A percentile compares a stretch with the other conserved stretches of the same genome.
Evolutionary conservation across 92 coral and sea anemone genomes (phyloP).

Genomic region (Heliopora coerulea): DNA sequence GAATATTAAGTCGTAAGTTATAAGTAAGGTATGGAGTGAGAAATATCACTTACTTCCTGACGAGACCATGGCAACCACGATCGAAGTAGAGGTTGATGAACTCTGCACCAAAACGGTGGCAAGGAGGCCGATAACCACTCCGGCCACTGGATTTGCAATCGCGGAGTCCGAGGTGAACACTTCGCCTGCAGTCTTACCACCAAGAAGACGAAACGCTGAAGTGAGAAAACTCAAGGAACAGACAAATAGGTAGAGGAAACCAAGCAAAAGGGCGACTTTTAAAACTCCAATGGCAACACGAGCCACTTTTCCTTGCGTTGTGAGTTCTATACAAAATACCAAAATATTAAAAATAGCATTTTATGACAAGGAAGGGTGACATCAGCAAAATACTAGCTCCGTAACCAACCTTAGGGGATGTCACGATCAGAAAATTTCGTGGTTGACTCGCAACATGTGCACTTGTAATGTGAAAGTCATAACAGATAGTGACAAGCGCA

Average conservation of each 20-base stretch:
- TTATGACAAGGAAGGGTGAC: too few species aligned
- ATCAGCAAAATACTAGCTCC: too few species aligned
- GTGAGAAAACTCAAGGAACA: slow-evolving; percentile 94
- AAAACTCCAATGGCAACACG: slow-evolving; percentile 51
- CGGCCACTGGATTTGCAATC: slow-evolving; percentile 88
- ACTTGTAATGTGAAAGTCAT: too few species aligned
- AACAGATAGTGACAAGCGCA: too few species aligned
- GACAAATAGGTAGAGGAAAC: slow-evolving; percentile 83
- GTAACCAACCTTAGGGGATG: too few species aligned
- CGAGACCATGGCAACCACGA: slow-evolving; percentile 45
- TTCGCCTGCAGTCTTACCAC: slow-evolving; percentile 97
- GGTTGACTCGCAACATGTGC: too few species aligned
- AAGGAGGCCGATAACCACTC: slow-evolving; percentile 85
- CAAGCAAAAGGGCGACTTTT: slow-evolving; percentile 62
- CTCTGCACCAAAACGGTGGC: slow-evolving; percentile 67
- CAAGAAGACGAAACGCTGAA: slow-evolving; percentile 93
- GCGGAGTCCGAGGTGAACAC: slow-evolving; percentile 72
- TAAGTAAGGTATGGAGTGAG: too few species aligned
- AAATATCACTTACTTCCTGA: slow-evolving; percentile 33
- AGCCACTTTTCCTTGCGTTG: slow-evolving; percentile 53
- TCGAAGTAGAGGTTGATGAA: slow-evolving; percentile 37
- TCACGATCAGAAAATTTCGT: too few species aligned
- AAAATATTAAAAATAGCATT: not conserved
- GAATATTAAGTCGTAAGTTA: too few species aligned
- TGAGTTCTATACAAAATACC: slow-evolving; percentile 58